Conservation (phyloP, 2,888 invertebrate species). For the Tetanocera ferruginea region DNA sequence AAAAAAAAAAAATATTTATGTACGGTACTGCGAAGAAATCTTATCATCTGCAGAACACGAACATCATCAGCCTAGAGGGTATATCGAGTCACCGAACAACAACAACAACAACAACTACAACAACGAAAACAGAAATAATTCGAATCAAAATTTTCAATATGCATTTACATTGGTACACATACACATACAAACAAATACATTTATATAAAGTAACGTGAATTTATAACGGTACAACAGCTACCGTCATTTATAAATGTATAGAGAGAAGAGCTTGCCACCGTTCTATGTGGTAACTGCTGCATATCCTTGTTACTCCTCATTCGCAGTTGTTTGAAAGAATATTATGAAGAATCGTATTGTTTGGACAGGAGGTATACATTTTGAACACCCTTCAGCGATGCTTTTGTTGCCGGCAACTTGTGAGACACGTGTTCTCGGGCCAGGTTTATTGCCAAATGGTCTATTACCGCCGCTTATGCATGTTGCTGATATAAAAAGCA, state of each 20-base stretch:
- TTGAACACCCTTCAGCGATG: background rate
- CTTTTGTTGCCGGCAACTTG: background rate
- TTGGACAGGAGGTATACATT: background rate
- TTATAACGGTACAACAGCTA: no score
- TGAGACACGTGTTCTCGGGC: slow-evolving; percentile 7
- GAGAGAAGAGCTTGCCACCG: no score
- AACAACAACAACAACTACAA: background rate
- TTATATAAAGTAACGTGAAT: background rate
- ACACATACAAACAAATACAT: background rate
- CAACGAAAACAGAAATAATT: background rate
- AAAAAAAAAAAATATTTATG: no score
- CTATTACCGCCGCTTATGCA: slow-evolving; percentile 5
- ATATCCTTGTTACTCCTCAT: background rate
- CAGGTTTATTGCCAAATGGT: slow-evolving; percentile 1
- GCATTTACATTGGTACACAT: background rate
- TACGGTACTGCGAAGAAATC: no score
- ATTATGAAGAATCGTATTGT: background rate
- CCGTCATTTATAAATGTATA: no score
- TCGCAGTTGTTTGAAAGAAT: background rate
- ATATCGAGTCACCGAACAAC: slow-evolving; percentile 20
- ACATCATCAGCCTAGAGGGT: background rate
- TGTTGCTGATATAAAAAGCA: slow-evolving; percentile 1
- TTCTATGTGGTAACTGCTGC: no score
- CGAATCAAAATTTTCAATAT: no score
- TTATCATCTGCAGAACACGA: background rate